Evolutionary conservation across 2,113 vertebrate species (phyloP).

Genomic region (Cavia porcellus): DNA sequence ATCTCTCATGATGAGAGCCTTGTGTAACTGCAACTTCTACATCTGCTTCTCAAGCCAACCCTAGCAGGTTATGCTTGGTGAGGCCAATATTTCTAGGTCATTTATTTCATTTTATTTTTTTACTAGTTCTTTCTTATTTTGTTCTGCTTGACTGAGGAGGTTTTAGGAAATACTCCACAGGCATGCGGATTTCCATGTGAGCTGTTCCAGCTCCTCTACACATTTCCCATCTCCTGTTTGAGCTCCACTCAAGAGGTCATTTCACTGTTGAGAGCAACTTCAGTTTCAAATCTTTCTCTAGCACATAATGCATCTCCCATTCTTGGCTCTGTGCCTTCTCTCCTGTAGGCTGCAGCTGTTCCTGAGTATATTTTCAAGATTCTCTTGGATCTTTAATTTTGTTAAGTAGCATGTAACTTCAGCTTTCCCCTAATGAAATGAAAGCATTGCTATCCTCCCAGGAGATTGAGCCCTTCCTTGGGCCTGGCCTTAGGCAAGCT

Average conservation of each 20-base stretch:
- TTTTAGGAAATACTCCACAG: constrained; percentile 20
- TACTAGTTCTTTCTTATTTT: constrained; percentile 63
- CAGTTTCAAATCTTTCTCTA: constrained; percentile 63
- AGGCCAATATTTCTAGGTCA: constrained; percentile 58
- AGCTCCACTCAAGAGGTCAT: background rate
- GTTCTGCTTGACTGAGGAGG: constrained; percentile 64
- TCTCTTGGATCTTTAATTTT: constrained; percentile 38
- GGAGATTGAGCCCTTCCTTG: background rate
- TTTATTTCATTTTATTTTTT: constrained; percentile 54
- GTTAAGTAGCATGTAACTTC: background rate
- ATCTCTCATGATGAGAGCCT: constrained; percentile 46
- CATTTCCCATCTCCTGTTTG: constrained; percentile 19
- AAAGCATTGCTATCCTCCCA: background rate
- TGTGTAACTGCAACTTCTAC: constrained; percentile 59
- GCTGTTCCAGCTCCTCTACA: background rate
- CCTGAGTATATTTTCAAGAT: background rate
- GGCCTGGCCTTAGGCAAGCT: background rate
- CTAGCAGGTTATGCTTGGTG: constrained; percentile 49
- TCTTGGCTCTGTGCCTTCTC: constrained; percentile 14
- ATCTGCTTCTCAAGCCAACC: constrained; percentile 22
- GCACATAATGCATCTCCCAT: constrained; percentile 19
- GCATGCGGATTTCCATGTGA: constrained; percentile 42
- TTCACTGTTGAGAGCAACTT: constrained; percentile 55
- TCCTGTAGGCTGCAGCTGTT: background rate
- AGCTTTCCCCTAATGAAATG: background rate